Conservation (phyloP, 2,888 invertebrate species). For the Metellina segmentata region DNA sequence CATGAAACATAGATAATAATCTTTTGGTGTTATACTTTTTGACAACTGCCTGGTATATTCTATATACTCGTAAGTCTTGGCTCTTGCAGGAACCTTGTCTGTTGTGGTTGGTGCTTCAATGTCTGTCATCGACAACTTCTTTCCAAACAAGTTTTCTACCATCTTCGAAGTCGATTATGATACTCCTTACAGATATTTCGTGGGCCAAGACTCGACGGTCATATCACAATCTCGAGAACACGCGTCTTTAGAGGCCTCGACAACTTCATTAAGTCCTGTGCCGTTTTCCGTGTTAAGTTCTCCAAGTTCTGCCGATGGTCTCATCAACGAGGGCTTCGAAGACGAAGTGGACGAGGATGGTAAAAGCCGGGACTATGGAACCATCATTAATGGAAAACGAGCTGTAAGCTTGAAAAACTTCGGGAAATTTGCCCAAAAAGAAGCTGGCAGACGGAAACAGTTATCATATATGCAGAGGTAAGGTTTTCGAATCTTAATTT, state of each 20-base stretch:
- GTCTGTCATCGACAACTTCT: constrained; percentile 90
- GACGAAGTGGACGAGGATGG: constrained; percentile 59
- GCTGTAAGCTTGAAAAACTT: constrained; percentile 78
- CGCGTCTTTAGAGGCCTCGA: constrained; percentile 1
- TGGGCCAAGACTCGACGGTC: constrained; percentile 74
- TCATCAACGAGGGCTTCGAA: constrained; percentile 67
- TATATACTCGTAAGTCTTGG: background rate
- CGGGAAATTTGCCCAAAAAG: constrained; percentile 77
- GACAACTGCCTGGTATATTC: background rate
- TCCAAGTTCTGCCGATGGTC: constrained; percentile 41
- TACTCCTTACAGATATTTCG: constrained; percentile 87
- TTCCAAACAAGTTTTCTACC: constrained; percentile 94
- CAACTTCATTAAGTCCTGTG: background rate
- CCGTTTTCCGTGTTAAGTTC: constrained; percentile 14
- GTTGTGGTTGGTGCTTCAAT: constrained; percentile 89
- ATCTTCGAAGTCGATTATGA: constrained; percentile 95
- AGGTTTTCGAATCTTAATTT: background rate
- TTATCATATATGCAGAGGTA: constrained; percentile 71
- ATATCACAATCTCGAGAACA: constrained; percentile 47
- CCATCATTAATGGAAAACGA: constrained; percentile 78
- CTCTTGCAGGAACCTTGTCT: constrained; percentile 87
- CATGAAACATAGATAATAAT: background rate
- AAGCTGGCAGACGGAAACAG: constrained; percentile 70
- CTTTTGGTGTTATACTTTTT: background rate
- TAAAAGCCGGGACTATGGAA: constrained; percentile 68